Percentiles rank a stretch among this genome's conserved stretches.
phyloP scores from a whole-genome alignment of 2,888 invertebrate species.

The Bruchidius siliquastri region DNA sequence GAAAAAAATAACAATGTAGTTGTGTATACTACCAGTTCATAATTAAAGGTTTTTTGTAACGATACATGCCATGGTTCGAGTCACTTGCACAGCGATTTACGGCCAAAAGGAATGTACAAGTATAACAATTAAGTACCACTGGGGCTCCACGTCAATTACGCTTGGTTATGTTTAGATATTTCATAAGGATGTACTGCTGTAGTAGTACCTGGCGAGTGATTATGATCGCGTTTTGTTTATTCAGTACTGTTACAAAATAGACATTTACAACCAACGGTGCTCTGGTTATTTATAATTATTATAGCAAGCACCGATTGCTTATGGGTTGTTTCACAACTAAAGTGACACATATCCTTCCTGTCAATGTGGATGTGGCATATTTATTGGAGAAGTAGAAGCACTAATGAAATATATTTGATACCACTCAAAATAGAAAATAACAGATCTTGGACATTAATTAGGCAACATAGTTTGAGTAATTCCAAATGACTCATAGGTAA shows the following conservation, averaged over 20 bases:
- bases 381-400: no score
- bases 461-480: no score
- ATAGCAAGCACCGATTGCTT: neutral
- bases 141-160: neutral
- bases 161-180: neutral
- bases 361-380: no score
- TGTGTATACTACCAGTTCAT: neutral
- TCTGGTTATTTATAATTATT: neutral
- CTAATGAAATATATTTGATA: no score
- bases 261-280: neutral
- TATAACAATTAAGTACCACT: neutral
- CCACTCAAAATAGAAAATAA: no score
- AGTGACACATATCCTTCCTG: no score
- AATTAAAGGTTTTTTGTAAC: neutral
- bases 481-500: no score
- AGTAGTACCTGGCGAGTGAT: neutral
- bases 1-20: neutral
- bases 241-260: neutral
- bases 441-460: no score
- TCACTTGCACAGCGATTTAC: neutral
- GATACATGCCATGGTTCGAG: neutral
- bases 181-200: neutral
- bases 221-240: neutral
- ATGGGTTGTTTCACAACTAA: no score
- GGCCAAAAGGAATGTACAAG: neutral